These are phyloP conservation scores for Diplosoma virens DNA, from an alignment of 23 tunicate genomes.

Conservation along the genomic window DNA sequence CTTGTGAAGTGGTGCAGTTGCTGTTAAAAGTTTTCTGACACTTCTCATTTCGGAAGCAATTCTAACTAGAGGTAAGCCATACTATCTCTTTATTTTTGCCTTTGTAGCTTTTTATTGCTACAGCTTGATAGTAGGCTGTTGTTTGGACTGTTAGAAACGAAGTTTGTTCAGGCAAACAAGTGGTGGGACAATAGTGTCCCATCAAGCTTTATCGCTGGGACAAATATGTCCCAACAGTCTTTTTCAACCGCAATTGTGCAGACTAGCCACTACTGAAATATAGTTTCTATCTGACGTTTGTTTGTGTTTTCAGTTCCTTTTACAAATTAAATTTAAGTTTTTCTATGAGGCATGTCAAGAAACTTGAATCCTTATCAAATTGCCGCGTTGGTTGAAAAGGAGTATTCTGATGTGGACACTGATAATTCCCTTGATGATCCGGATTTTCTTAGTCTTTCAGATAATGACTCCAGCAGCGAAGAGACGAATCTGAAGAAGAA, in stretches of 20 bases:
- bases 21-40: background rate
- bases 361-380: background rate
- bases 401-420: background rate
- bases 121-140: too few species aligned
- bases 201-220: background rate
- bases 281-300: too few species aligned
- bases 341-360: background rate
- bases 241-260: too few species aligned
- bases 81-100: background rate
- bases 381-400: background rate
- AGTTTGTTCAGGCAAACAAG: too few species aligned
- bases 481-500: constrained; percentile 8
- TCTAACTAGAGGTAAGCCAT: background rate
- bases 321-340: too few species aligned
- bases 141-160: too few species aligned
- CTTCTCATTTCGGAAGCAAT: background rate
- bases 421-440: too few species aligned
- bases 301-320: too few species aligned
- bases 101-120: too few species aligned
- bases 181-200: too few species aligned
- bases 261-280: too few species aligned
- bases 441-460: background rate
- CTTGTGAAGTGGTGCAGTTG: too few species aligned
- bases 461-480: constrained; percentile 10
- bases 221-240: background rate